These are phyloP conservation scores for Glaucidium brasilianum DNA, from an alignment of 2,113 vertebrate genomes.

Conservation along the genomic window DNA sequence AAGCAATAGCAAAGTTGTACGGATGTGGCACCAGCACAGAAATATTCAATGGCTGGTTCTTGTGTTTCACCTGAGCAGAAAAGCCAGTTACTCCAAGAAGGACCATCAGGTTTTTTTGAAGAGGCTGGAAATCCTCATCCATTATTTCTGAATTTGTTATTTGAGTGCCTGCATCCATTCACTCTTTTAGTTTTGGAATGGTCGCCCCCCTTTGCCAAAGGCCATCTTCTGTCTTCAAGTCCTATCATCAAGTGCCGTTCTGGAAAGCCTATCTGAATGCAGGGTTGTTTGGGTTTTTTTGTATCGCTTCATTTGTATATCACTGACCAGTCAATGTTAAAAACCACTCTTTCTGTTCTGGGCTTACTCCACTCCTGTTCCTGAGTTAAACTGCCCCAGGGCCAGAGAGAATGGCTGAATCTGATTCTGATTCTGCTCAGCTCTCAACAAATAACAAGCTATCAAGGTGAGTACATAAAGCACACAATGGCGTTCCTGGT, in stretches of 20 bases:
- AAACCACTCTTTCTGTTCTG: background rate
- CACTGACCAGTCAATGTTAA: background rate
- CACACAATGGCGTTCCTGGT: background rate
- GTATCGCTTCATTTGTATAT: background rate
- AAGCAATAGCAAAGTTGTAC: background rate
- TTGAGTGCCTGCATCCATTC: background rate
- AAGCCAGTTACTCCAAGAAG: background rate
- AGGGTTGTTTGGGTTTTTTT: background rate
- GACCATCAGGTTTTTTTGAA: background rate
- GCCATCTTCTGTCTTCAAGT: background rate
- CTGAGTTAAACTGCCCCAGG: background rate
- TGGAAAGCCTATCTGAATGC: background rate
- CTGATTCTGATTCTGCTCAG: conserved; percentile 1
- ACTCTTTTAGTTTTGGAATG: background rate
- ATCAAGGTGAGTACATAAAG: conserved; percentile 7
- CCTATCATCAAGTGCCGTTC: background rate
- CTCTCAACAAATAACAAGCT: background rate
- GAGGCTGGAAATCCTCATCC: background rate
- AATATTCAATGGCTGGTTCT: background rate
- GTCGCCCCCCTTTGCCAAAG: background rate
- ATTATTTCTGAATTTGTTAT: background rate
- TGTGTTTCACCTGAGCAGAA: background rate
- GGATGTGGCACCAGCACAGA: background rate
- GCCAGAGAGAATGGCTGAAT: background rate
- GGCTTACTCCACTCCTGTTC: background rate